Evolutionary conservation across 2,888 invertebrate genomes (phyloP).

Genomic region (Drosophila longiperda): DNA sequence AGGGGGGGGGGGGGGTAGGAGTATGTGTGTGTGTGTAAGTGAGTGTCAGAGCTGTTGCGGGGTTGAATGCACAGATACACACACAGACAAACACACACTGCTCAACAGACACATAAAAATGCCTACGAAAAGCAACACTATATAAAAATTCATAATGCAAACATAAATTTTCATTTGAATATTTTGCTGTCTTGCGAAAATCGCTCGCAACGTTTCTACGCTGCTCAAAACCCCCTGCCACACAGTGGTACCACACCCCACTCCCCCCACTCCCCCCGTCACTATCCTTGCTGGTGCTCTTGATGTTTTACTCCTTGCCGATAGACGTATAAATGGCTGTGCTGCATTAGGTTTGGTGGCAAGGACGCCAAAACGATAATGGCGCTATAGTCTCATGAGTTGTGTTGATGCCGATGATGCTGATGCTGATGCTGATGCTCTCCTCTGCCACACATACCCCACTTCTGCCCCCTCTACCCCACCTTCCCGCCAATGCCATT

Average conservation of each 20-base stretch:
- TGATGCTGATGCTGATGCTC: background rate
- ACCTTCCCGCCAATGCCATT: background rate
- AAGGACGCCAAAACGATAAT: slow-evolving; percentile 63
- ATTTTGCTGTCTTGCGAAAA: slow-evolving; percentile 80
- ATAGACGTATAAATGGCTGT: slow-evolving; percentile 69
- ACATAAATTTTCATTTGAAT: slow-evolving; percentile 84
- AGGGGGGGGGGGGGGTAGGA: background rate
- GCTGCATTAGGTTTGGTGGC: slow-evolving; percentile 50
- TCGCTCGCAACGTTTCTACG: slow-evolving; percentile 47
- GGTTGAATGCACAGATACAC: slow-evolving; percentile 44
- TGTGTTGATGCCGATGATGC: slow-evolving; percentile 30
- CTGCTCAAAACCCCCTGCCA: background rate
- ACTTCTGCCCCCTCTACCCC: background rate
- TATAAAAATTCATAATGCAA: slow-evolving; percentile 83
- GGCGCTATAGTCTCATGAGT: slow-evolving; percentile 48
- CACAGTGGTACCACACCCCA: background rate
- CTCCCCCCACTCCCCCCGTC: background rate
- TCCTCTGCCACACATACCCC: background rate
- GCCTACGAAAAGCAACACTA: slow-evolving; percentile 78
- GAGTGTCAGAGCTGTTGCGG: slow-evolving; percentile 9
- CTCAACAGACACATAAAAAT: slow-evolving; percentile 72
- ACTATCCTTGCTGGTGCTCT: background rate
- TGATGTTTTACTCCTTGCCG: slow-evolving; percentile 60
- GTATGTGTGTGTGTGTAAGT: background rate
- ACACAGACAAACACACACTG: slow-evolving; percentile 31